Conservation (phyloP, 1,140 invertebrate species). For the Proctacanthus coquilletti region DNA sequence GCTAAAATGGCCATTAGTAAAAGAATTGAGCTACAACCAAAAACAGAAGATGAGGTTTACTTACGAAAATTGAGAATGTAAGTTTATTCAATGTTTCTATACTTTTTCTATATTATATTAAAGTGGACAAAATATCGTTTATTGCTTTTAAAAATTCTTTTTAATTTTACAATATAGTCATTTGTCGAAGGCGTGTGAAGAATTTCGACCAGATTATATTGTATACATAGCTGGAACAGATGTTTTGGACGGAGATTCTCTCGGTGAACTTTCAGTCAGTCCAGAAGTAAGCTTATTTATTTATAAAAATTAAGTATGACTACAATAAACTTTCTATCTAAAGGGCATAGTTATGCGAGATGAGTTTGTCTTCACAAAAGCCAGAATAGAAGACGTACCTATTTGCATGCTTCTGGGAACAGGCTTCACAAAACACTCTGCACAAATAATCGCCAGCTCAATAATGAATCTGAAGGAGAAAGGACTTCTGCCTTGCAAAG, state of each 20-base stretch:
- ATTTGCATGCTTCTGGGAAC: neutral
- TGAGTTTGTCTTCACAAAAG: neutral
- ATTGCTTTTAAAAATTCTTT: too few species aligned
- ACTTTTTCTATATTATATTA: too few species aligned
- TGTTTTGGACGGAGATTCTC: conserved; percentile 52
- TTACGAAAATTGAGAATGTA: conserved; percentile 46
- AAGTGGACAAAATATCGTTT: too few species aligned
- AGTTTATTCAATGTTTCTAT: too few species aligned
- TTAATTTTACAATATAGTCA: too few species aligned
- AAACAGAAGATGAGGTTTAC: conserved; percentile 51
- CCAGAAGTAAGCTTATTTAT: conserved; percentile 18
- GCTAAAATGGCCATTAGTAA: conserved; percentile 54
- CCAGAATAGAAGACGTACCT: neutral
- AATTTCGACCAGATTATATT: conserved; percentile 54
- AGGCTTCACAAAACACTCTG: neutral
- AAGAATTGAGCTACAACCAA: conserved; percentile 45
- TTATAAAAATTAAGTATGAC: neutral
- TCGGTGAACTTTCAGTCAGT: conserved; percentile 49
- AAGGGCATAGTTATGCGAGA: neutral
- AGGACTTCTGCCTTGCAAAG: neutral
- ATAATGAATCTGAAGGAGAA: conserved; percentile 1
- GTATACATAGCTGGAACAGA: conserved; percentile 78
- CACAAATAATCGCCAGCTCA: neutral
- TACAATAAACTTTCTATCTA: neutral
- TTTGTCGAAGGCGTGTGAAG: too few species aligned